phyloP scores from a whole-genome alignment of 2,888 invertebrate genomes.

The Rhamnusium bicolor region DNA sequence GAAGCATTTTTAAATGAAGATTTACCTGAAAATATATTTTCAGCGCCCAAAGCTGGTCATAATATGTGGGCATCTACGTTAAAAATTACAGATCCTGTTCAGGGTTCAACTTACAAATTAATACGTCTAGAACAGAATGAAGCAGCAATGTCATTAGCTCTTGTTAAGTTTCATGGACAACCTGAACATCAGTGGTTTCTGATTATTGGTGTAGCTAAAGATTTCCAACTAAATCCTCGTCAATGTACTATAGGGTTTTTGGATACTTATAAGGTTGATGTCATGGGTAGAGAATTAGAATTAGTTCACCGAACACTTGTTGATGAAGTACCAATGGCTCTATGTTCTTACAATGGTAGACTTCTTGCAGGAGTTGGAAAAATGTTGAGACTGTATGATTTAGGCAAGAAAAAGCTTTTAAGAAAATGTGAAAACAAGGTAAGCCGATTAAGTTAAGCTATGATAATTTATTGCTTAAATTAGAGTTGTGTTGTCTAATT shows the following conservation, averaged over 20 bases:
- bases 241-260: constrained; percentile 87
- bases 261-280: constrained; percentile 85
- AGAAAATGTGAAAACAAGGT: constrained; percentile 98
- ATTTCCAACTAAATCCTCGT: constrained; percentile 90
- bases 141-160: constrained; percentile 91
- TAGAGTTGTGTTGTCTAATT: too few species aligned
- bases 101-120: constrained; percentile 78
- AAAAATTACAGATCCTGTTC: constrained; percentile 88
- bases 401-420: constrained; percentile 96
- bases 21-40: constrained; percentile 93
- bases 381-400: constrained; percentile 93
- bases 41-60: constrained; percentile 95
- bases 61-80: constrained; percentile 97
- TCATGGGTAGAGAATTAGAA: constrained; percentile 88
- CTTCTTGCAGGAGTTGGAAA: constrained; percentile 94
- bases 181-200: constrained; percentile 73
- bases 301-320: constrained; percentile 94
- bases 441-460: constrained; percentile 40
- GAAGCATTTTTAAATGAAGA: constrained; percentile 96
- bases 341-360: constrained; percentile 93
- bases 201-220: constrained; percentile 81
- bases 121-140: constrained; percentile 95
- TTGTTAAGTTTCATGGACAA: constrained; percentile 72
- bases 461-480: constrained; percentile 4
- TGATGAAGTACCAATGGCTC: constrained; percentile 86